These are phyloP conservation scores for Agrypnus murinus DNA, from an alignment of 2,888 invertebrate species.

Conservation along the genomic window DNA sequence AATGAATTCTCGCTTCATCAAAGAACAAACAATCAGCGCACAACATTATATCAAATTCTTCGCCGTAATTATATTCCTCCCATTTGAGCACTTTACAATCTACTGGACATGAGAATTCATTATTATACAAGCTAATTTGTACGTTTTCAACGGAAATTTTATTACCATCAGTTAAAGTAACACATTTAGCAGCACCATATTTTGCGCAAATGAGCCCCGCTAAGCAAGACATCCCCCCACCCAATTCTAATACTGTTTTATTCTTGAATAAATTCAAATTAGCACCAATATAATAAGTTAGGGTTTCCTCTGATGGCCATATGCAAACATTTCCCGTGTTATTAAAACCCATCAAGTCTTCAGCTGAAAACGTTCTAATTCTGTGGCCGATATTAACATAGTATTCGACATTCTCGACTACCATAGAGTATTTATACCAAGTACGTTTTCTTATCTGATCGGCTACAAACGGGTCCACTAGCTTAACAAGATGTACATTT, in stretches of 20 bases:
- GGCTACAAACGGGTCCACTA: conserved; percentile 50
- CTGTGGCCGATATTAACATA: conserved; percentile 76
- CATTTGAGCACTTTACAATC: conserved; percentile 75
- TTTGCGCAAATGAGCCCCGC: conserved; percentile 84
- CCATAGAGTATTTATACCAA: conserved; percentile 79
- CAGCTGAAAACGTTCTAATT: conserved; percentile 78
- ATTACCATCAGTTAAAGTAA: conserved; percentile 87
- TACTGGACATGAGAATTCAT: conserved; percentile 75
- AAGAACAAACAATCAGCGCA: conserved; percentile 89
- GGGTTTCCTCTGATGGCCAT: conserved; percentile 86
- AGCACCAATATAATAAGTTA: conserved; percentile 80
- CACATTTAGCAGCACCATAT: conserved; percentile 77
- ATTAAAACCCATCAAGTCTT: conserved; percentile 86
- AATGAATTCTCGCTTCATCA: conserved; percentile 80
- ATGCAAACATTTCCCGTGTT: conserved; percentile 88
- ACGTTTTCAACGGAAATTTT: conserved; percentile 84
- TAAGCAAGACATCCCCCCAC: conserved; percentile 90
- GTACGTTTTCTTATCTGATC: conserved; percentile 71
- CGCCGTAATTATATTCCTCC: conserved; percentile 67
- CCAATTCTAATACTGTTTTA: conserved; percentile 83
- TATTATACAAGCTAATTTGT: conserved; percentile 77
- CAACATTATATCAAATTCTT: conserved; percentile 80
- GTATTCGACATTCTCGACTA: conserved; percentile 72
- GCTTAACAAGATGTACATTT: conserved; percentile 51
- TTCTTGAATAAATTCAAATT: conserved; percentile 79